phyloP scores from a whole-genome alignment of 53 echinoderm and acorn worm genomes.

The Hippasteria phrygiana region DNA sequence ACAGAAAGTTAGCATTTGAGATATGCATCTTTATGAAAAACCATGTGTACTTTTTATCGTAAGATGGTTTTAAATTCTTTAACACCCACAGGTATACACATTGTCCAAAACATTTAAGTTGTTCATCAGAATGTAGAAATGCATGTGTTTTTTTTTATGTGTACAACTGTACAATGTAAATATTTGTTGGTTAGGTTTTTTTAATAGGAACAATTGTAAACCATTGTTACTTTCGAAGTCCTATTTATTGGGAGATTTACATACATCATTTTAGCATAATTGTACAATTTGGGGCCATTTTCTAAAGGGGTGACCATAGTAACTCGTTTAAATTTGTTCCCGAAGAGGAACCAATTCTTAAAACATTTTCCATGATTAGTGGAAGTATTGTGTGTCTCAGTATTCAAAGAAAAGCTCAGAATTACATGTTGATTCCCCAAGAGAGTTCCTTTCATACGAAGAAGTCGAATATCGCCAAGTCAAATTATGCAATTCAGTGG shows the following conservation, averaged over 20 bases:
- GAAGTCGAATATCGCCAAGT: no score
- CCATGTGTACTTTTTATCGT: neutral
- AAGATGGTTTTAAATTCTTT: neutral
- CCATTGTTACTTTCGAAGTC: conserved; percentile 35
- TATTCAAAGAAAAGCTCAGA: neutral
- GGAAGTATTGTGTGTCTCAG: no score
- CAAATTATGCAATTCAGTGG: conserved; percentile 25
- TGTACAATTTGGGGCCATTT: conserved; percentile 3
- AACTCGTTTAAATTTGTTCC: no score
- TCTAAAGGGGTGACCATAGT: neutral
- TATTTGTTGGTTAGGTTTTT: conserved; percentile 39
- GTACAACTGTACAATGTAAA: conserved; percentile 55
- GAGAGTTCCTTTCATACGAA: no score
- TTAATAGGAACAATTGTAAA: conserved; percentile 1
- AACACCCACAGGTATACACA: neutral
- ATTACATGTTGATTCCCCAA: neutral
- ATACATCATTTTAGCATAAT: conserved; percentile 9
- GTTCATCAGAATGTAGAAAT: conserved; percentile 37
- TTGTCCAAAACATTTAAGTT: neutral
- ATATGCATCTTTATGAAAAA: neutral
- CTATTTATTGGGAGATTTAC: conserved; percentile 50
- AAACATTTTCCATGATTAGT: no score
- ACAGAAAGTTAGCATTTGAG: no score
- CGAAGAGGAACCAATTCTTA: no score
- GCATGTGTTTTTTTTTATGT: conserved; percentile 60